Evolutionary conservation across 2,888 invertebrate species (phyloP).

Genomic region (Lordiphosa fenestrarum): DNA sequence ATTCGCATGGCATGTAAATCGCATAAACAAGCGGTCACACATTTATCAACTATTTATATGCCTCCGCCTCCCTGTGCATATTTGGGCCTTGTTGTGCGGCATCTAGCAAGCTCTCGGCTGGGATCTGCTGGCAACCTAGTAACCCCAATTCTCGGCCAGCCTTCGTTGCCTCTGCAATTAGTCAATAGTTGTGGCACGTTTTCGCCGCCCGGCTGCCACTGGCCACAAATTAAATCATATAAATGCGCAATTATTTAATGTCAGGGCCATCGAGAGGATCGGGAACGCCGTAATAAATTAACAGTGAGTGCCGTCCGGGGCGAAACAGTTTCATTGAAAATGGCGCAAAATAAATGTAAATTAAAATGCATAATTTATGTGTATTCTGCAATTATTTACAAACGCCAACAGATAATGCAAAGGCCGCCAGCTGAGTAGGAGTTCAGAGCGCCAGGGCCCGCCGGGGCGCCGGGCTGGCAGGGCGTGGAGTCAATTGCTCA

Average conservation of each 20-base stretch:
- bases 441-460: not conserved
- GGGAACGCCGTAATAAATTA: constrained; percentile 40
- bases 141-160: constrained; percentile 40
- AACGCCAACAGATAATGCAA: constrained; percentile 66
- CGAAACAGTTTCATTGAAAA: constrained; percentile 54
- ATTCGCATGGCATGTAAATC: constrained; percentile 19
- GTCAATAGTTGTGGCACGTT: constrained; percentile 61
- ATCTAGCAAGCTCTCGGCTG: not conserved
- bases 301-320: constrained; percentile 17
- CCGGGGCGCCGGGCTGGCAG: constrained; percentile 4
- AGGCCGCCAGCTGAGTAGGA: constrained; percentile 1
- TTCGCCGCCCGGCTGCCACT: constrained; percentile 48
- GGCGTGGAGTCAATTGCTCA: constrained; percentile 69
- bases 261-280: constrained; percentile 28
- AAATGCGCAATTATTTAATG: constrained; percentile 76
- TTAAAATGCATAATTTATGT: constrained; percentile 74
- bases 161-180: constrained; percentile 55
- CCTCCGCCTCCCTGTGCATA: not conserved
- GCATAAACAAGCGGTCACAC: constrained; percentile 49
- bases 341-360: constrained; percentile 71
- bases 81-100: not conserved
- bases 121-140: constrained; percentile 51
- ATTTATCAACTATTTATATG: constrained; percentile 67
- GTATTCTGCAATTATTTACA: constrained; percentile 72
- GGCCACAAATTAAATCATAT: constrained; percentile 76